These are phyloP conservation scores for Corticium candelabrum DNA, from an alignment of 37 sponge, comb jelly and placozoan species.

Conservation along the genomic window DNA sequence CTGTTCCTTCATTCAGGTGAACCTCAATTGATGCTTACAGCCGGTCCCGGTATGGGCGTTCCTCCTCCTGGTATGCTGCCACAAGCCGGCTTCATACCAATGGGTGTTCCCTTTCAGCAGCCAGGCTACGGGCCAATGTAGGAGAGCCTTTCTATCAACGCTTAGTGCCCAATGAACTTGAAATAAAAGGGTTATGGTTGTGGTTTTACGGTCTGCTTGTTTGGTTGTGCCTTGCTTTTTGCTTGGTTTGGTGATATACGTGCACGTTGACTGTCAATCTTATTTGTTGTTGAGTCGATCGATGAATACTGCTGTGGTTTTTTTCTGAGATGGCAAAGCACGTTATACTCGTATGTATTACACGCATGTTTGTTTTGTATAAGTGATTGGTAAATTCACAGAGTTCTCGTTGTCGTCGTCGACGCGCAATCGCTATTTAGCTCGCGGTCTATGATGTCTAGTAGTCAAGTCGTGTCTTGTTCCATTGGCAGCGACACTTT, in stretches of 20 bases:
- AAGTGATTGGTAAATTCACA: no score
- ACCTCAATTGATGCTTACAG: slow-evolving; percentile 83
- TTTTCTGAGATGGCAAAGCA: no score
- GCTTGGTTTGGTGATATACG: background rate
- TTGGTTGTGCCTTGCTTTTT: background rate
- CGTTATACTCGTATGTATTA: no score
- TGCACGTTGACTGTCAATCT: background rate
- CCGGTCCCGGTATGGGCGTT: slow-evolving; percentile 50
- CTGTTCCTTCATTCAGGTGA: slow-evolving; percentile 31
- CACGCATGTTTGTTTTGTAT: no score
- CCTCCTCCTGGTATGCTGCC: slow-evolving; percentile 14
- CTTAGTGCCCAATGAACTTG: slow-evolving; percentile 14
- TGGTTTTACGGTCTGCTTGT: background rate
- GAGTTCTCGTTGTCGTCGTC: no score
- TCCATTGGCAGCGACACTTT: no score
- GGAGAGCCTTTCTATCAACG: slow-evolving; percentile 18
- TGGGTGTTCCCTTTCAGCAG: slow-evolving; percentile 9
- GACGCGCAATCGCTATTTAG: no score
- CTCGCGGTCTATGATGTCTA: no score
- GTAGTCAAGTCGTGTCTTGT: no score
- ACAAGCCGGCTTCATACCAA: slow-evolving; percentile 13
- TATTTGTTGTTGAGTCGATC: background rate
- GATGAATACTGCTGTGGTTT: no score
- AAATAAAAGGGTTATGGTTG: background rate
- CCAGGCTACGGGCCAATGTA: slow-evolving; percentile 29